Evolutionary conservation across 2,888 invertebrate species (phyloP).

Genomic region (Chironomus tentans): DNA sequence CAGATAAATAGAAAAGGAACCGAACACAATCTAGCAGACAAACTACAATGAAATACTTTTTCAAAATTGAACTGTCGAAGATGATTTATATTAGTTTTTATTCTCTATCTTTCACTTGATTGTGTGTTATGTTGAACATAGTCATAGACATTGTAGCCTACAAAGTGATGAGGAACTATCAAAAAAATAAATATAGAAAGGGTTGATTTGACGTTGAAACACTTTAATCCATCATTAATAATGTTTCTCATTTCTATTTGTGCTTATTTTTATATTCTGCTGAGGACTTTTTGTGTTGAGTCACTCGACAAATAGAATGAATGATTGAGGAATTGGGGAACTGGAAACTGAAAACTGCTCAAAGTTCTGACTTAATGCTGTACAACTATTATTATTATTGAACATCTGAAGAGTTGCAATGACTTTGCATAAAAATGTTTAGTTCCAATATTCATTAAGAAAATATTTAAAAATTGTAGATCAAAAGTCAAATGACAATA

Average conservation of each 20-base stretch:
- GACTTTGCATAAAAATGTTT: not conserved
- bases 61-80: constrained; percentile 19
- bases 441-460: too few relatives aligned
- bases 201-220: constrained; percentile 23
- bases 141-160: too few relatives aligned
- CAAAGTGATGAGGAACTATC: too few relatives aligned
- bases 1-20: too few relatives aligned
- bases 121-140: not conserved
- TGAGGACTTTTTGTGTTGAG: not conserved
- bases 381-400: too few relatives aligned
- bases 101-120: not conserved
- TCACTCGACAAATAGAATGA: constrained; percentile 20
- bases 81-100: constrained; percentile 24
- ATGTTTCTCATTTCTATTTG: not conserved
- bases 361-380: too few relatives aligned
- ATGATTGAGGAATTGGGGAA: not conserved
- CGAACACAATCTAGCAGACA: not conserved
- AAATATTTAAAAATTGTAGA: not conserved
- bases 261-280: not conserved
- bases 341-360: not conserved
- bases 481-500: not conserved
- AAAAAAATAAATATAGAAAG: constrained; percentile 10
- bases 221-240: constrained; percentile 22
- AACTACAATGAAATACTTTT: not conserved
- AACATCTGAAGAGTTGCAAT: not conserved